Base-by-base conservation (phyloP, 2,888 invertebrate species). In the Nipponacmea schrenckii region DNA sequence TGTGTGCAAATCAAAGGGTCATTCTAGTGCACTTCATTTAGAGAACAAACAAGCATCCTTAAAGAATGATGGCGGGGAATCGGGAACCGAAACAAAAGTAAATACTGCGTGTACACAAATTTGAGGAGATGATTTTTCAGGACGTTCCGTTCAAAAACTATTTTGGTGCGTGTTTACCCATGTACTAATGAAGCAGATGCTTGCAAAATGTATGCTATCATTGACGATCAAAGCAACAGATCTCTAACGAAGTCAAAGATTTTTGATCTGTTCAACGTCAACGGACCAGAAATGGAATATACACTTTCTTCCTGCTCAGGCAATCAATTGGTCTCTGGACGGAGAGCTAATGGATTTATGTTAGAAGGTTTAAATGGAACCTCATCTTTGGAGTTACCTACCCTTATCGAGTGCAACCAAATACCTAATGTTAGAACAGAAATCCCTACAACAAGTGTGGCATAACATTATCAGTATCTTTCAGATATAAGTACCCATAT, bases 401-500 rank as follows among this genome's bases (percentile, higher is more conserved):
- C n/a, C 0, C 39, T 77, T 10, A 74, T n/a, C n/a, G n/a, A n/a
- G n/a, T n/a, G n/a, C n/a, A n/a, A n/a, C n/a, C n/a, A n/a, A n/a
- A n/a, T n/a, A 27, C 73, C 76, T 15, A 50, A 70, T 56, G 39
- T 67, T 14, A 62, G 70, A 15, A 62, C 67, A 17, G 70, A 77
- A 7, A 75, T 78, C 5, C 74, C 74, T 7, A 77, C 75, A 3
- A 71, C 72, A n/a, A 45, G 74, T 20, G 66, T 74, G 24, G 76
- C 74, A n/a, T 2, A 14, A 26, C 50, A 62, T 26, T 70, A 75
- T 45, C 39, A 7, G 0, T 73, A 77, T 64, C 56, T 77, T 1
- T 1, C 7, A 12, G 67, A 73, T 48, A 74, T 77, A 64, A 62
- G 71, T 27, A 10, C 44, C 15, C 14, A 64, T 0, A 74, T 75